phyloP scores from a whole-genome alignment of 2,113 vertebrate species.

The Rhabdornis inornatus region DNA sequence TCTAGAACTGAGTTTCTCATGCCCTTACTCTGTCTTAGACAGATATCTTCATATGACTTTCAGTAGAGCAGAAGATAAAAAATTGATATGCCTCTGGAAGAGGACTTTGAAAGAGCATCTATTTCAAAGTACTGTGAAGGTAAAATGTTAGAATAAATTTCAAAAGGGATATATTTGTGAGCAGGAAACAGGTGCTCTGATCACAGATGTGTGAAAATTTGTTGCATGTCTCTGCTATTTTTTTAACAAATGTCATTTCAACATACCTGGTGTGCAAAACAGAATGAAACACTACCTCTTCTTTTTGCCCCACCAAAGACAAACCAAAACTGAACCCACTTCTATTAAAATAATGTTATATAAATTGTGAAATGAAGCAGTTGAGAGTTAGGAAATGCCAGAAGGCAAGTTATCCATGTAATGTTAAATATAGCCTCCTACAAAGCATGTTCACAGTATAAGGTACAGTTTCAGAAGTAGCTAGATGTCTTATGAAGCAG shows the following conservation, averaged over 20 bases:
- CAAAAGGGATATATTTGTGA: neutral
- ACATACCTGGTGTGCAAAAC: neutral
- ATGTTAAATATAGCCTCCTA: neutral
- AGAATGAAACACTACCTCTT: neutral
- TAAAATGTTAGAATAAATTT: neutral
- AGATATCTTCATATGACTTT: neutral
- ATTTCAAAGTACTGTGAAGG: neutral
- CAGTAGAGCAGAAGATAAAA: neutral
- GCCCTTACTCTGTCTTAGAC: neutral
- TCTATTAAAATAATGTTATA: neutral
- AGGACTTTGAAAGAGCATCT: neutral
- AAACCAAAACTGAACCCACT: neutral
- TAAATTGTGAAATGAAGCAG: neutral
- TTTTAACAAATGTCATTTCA: neutral
- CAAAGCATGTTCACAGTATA: neutral
- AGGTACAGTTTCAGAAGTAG: neutral
- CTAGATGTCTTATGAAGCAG: neutral
- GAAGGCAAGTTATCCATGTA: neutral
- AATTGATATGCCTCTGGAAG: neutral
- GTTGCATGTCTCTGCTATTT: neutral
- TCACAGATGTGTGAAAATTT: neutral
- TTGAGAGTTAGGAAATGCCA: neutral
- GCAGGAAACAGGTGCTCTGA: neutral
- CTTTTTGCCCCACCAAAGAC: neutral
- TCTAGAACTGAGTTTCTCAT: neutral